phyloP scores from a whole-genome alignment of 2,113 vertebrate genomes.

The Daboia siamensis region DNA sequence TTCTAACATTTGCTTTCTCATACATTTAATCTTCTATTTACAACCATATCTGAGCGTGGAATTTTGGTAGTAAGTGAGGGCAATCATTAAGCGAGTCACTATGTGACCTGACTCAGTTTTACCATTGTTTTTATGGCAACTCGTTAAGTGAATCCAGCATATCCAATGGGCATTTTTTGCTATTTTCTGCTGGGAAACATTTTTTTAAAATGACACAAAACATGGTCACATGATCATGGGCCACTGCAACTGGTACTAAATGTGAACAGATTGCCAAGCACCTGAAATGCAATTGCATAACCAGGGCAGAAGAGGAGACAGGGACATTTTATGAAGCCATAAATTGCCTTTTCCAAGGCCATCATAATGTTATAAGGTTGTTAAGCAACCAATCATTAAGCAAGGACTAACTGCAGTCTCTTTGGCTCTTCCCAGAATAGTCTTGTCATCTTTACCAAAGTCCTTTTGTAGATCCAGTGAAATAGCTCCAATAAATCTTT shows the following conservation, averaged over 20 bases:
- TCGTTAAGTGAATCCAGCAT: no score
- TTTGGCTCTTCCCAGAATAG: neutral
- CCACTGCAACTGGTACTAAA: neutral
- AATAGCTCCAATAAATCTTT: neutral
- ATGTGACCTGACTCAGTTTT: neutral
- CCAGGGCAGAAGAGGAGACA: neutral
- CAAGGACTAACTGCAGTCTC: neutral
- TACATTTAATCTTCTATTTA: neutral
- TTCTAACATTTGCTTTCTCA: neutral
- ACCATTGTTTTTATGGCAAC: neutral
- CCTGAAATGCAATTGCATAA: neutral
- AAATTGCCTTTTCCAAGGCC: neutral
- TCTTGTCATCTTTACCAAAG: neutral
- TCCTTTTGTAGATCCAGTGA: neutral
- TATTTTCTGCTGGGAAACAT: neutral
- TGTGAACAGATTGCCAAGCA: neutral
- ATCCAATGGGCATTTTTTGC: neutral
- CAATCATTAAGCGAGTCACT: neutral
- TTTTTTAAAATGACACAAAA: neutral
- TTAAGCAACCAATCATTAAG: neutral
- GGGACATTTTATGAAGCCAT: neutral
- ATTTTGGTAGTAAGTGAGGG: neutral
- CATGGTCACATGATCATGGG: neutral
- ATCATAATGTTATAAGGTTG: neutral
- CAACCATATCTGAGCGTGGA: neutral